Evolutionary conservation across 2,113 vertebrate species (phyloP), one percentile per base, ranked within the genome.

Genomic region (Rhea americana): DNA sequence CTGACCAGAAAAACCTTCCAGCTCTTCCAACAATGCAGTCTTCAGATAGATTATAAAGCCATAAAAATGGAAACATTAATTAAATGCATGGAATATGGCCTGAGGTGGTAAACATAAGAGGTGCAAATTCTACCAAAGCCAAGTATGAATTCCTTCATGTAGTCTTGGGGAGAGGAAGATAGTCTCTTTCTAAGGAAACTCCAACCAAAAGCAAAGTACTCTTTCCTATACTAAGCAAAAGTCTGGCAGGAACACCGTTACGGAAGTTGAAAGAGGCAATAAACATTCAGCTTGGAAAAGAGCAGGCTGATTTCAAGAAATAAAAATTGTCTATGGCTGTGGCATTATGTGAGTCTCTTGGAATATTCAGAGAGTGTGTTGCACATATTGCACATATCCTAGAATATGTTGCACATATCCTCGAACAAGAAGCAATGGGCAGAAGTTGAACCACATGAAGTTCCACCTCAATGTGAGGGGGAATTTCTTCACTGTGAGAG

Each of bases 51-150:
- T 80, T 94, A 76, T 61, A 70, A 73, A 55, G 37, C 58, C 82
- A 91, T 80, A 82, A 94, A 95, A 87, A 80, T 18, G 45, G 87
- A 94, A 94, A 93, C 59, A 87, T 85, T 70, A 87, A 87, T 91
- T 94, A 89, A 45, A 43, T 65, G 24, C 1, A 1, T 55, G n/a
- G 82, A 91, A 88, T 80, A 94, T 12, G 20, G 39, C 72, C 53
- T 2, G 2, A 82, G 50, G 51, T 83, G 65, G 30, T 65, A 85
- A 95, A 94, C 93, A 58, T 76, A 92, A 94, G 71, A 87, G 37
- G 72, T 85, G 51, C 28, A 94, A 94, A 87, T 77, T 92, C 82
- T 82, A 70, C 79, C 62, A 62, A 85, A 87, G 59, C 20, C 24
- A 79, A 72, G 67, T 22, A 87, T 17, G 5, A 79, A 48, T 47